Conservation (phyloP, 2,797 vertebrate species). For the Gallinago nigripennis region DNA sequence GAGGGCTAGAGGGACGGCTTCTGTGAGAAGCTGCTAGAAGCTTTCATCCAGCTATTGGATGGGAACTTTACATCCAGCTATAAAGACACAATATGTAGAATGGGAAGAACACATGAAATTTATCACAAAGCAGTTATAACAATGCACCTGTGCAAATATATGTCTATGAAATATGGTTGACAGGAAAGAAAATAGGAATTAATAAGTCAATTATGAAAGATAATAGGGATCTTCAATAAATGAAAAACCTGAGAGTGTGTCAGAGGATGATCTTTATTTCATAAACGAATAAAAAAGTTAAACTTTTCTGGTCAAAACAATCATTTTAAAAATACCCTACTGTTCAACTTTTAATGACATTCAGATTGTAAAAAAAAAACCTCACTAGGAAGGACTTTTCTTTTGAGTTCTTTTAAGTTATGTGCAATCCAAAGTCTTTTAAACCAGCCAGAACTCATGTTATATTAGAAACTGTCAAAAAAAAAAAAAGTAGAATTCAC, state of each 20-base stretch:
- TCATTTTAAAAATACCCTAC: fast-evolving
- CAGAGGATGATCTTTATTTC: background rate
- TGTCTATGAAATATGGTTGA: background rate
- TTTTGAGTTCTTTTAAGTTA: background rate
- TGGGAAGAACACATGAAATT: background rate
- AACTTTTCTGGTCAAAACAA: background rate
- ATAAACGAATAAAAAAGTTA: background rate
- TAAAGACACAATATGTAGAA: background rate
- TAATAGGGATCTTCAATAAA: background rate
- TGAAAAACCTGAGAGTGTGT: background rate
- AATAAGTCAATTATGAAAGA: background rate
- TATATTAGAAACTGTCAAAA: background rate
- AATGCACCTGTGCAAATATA: background rate
- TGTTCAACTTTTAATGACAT: background rate
- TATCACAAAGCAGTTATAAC: background rate
- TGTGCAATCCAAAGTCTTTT: background rate
- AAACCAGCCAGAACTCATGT: background rate
- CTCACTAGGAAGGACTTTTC: background rate
- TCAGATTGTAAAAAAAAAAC: background rate
- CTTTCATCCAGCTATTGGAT: too few relatives aligned
- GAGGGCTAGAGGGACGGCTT: background rate
- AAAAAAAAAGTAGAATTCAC: background rate
- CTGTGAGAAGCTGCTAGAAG: background rate
- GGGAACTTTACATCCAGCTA: background rate
- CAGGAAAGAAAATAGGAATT: background rate